Conservation (phyloP, 2,797 vertebrate genomes). For the Rhabdophis nuchalis region DNA sequence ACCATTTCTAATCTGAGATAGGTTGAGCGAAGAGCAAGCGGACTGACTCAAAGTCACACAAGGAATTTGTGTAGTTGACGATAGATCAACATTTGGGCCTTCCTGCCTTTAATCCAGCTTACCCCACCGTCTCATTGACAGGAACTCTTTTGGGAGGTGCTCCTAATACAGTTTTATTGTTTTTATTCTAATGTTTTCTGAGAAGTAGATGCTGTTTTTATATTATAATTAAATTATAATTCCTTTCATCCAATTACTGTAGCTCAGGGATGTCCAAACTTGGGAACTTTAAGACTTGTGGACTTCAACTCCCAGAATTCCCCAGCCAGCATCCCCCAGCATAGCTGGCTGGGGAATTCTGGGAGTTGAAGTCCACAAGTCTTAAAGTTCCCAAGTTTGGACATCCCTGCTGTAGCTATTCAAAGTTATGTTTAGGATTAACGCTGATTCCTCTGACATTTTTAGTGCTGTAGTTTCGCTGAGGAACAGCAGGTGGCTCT, state of each 20-base stretch:
- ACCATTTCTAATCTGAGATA: not conserved
- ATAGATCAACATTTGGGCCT: not conserved
- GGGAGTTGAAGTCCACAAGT: too few species aligned
- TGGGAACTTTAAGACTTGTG: too few species aligned
- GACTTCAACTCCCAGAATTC: too few species aligned
- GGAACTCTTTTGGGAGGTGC: not conserved
- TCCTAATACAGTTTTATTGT: not conserved
- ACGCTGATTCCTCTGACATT: not conserved
- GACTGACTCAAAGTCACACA: not conserved
- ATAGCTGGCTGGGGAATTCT: too few species aligned
- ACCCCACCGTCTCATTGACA: not conserved
- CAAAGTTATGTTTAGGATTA: not conserved
- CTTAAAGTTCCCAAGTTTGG: too few species aligned
- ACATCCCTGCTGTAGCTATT: too few species aligned
- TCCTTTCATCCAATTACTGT: constrained; percentile 25
- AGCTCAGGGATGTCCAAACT: too few species aligned
- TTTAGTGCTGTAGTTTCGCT: constrained; percentile 60
- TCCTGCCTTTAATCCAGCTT: not conserved
- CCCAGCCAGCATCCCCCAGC: too few species aligned
- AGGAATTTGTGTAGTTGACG: not conserved
- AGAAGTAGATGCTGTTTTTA: not conserved
- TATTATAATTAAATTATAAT: not conserved
- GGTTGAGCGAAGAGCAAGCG: not conserved
- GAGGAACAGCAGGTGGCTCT: constrained; percentile 73
- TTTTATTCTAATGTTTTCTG: not conserved